Base-by-base conservation (phyloP, 2,797 vertebrate species). In the Serranus cabrilla region DNA sequence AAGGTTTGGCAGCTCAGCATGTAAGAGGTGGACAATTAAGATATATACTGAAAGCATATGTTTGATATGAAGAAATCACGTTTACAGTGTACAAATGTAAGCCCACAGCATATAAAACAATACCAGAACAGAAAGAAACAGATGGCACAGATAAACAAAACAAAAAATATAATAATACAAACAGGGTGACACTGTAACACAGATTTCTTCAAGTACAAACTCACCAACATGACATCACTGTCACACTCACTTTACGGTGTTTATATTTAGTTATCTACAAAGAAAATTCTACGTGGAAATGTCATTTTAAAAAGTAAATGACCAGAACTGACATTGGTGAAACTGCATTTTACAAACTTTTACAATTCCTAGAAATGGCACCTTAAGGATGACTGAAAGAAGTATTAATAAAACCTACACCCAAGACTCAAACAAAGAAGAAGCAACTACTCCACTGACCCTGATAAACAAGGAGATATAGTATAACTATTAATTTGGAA, bases 1-100 rank as follows among this genome's bases (percentile, higher is more conserved):
- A 51, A 31, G 20, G 49, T 57, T 63, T 80, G 73, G 57, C 80
- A 83, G 65, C 65, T 72, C 20, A 11, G 7, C 27, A 56, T 39
- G 39, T 64, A 46, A 50, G 0, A n/a, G 45, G 10, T 31, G 34
- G 43, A 54, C 1, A 2, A 57, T 18, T 59, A 49, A 63, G 6
- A 27, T 56, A 45, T 59, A 64, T 63, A 66, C 8, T 18, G 16
- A 31, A 57, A 70, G 23, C 63, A 84, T 80, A 57, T 46, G 68
- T 63, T 61, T 37, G 7, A 54, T 71, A 63, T n/a, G 43, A 45
- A 10, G 54, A 18, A 42, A 12, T 18, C 52, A 54, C 54, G 37
- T 37, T 34, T 17, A 25, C 16, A 13, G 5, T 9, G 12, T 10
- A 10, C 7, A 62, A 34, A 59, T 34, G 17, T 40, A 47, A 14